Evolutionary conservation across 1,140 invertebrate genomes (phyloP), one percentile per base, ranked within the genome.

Genomic region (Drosophila repleta): DNA sequence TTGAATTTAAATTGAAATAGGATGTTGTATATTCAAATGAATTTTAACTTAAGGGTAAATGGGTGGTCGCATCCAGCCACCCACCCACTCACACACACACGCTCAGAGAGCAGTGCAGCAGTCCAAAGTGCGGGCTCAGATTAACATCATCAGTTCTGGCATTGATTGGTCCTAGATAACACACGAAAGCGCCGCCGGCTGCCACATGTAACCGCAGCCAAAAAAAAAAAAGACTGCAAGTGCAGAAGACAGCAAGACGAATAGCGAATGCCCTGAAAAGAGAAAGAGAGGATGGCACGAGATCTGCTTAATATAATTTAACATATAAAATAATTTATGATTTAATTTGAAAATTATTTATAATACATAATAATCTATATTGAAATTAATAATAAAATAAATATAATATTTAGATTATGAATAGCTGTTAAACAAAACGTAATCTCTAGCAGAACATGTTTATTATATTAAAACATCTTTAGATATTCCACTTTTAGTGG

Each of bases 1-100:
- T 91, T 91, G 90, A 90, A 91, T 91, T 90, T 90, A 91, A 91
- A 91, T 91, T 91, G 90, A 90, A 91, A 90, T 91, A 89, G 89
- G 84, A 89, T 90, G 89, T 87, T 90, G 79, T 85, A 87, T 90
- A 90, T 90, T 90, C 89, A 90, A 90, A 90, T 90, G 89, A 90
- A 90, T 90, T 90, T 90, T 89, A 83, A 90, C 89, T 90, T 87
- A 80, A 90, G 89, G 89, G 89, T 82, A 87, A 90, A 87, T 85
- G 74, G 63, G 37, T 15, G 11, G 1, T 15, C n/a, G 26, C 26
- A 4, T 6, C n/a, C n/a, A 7, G 3, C 32, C 32, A 35, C 8
- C 32, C 32, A 35, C 32, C 32, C 32, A 11, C 32, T 3, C 32
- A 35, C 32, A 35, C 32, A 29, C 32, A 35, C 32, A 11, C 10